phyloP scores from a whole-genome alignment of 1,140 invertebrate species.

The Delia radicum region DNA sequence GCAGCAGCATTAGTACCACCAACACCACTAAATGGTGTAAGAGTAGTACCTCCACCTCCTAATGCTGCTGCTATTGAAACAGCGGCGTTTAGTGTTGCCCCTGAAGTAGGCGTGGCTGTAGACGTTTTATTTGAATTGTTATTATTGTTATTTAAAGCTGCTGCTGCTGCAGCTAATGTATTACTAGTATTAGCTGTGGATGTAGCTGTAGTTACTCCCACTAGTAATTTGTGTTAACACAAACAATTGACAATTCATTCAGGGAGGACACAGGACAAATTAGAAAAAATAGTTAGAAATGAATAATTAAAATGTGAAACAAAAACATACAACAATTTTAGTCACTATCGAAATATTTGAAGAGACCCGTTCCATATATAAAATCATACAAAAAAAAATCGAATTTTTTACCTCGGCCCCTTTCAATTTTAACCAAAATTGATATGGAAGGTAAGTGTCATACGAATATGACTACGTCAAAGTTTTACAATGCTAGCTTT shows the following conservation, averaged over 20 bases:
- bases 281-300: not conserved
- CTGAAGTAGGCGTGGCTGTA: constrained; percentile 28
- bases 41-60: constrained; percentile 31
- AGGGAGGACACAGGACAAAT: not conserved
- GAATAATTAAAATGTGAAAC: not conserved
- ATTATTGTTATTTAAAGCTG: constrained; percentile 24
- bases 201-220: not conserved
- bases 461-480: too few species aligned
- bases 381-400: not conserved
- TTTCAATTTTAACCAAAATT: too few species aligned
- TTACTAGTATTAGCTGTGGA: constrained; percentile 17
- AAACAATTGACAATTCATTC: not conserved
- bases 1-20: constrained; percentile 5
- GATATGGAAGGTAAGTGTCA: too few species aligned
- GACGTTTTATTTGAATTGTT: constrained; percentile 12
- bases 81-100: constrained; percentile 33
- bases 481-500: too few species aligned
- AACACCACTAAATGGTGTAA: constrained; percentile 8
- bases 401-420: too few species aligned
- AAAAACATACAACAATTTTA: too few species aligned
- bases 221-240: not conserved
- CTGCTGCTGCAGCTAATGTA: not conserved
- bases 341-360: not conserved
- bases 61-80: constrained; percentile 40
- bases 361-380: not conserved